These are phyloP conservation scores for Pyrochroa serraticornis DNA, from an alignment of 2,888 invertebrate genomes.

Conservation along the genomic window DNA sequence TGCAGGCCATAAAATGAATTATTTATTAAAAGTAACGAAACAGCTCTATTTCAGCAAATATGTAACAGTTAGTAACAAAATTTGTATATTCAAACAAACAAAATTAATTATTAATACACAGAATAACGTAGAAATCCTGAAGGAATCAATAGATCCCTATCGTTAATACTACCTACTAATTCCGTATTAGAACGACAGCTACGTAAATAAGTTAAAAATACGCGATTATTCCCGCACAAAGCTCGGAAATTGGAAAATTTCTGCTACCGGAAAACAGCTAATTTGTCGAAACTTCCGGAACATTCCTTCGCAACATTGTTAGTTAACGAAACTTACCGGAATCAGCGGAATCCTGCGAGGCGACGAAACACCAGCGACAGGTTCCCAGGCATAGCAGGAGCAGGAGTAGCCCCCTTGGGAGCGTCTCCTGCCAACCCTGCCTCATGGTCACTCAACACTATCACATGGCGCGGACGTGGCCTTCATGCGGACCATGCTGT, in stretches of 20 bases:
- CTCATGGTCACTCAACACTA: constrained; percentile 51
- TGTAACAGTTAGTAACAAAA: not conserved
- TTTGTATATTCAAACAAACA: not conserved
- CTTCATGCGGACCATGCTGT: constrained; percentile 42
- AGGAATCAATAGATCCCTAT: not conserved
- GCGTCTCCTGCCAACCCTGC: constrained; percentile 51
- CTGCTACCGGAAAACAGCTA: not conserved
- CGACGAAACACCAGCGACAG: constrained; percentile 39
- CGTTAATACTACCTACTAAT: not conserved
- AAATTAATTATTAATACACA: too few relatives aligned
- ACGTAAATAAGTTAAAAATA: too few relatives aligned
- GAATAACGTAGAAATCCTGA: not conserved
- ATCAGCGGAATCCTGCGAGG: constrained; percentile 42
- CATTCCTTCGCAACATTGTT: not conserved
- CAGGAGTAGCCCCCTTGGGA: constrained; percentile 50
- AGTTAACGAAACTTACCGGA: constrained; percentile 36
- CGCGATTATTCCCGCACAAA: too few relatives aligned
- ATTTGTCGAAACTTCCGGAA: constrained; percentile 11
- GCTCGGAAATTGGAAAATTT: too few relatives aligned
- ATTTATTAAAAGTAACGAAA: too few relatives aligned
- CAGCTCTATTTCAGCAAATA: too few relatives aligned
- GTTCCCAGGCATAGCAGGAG: constrained; percentile 46
- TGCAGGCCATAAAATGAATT: too few relatives aligned
- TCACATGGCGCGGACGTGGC: constrained; percentile 45
- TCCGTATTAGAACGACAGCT: not conserved